Conservation (phyloP, 2,113 vertebrate genomes). For the Ceyx cyanopectus region DNA sequence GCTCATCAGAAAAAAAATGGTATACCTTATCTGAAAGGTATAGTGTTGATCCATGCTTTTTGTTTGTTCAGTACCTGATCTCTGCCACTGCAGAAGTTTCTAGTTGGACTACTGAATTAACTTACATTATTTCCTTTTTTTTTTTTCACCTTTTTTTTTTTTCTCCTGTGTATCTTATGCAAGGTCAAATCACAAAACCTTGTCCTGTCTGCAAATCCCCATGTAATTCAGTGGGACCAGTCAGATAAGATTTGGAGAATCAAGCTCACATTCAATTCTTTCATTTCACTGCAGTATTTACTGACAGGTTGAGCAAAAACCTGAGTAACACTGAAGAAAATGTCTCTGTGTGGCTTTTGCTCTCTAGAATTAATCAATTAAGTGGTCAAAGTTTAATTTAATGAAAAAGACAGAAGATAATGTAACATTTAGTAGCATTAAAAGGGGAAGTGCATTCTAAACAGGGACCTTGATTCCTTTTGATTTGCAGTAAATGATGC, state of each 20-base stretch:
- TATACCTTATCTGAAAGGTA: background rate
- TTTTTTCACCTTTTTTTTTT: background rate
- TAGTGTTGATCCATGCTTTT: background rate
- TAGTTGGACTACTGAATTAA: background rate
- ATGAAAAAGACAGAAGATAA: conserved; percentile 8
- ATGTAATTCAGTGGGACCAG: background rate
- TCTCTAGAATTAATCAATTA: conserved; percentile 60
- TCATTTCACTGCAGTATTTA: conserved; percentile 44
- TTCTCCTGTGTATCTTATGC: background rate
- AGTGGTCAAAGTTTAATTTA: conserved; percentile 41
- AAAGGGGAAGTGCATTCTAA: conserved; percentile 2
- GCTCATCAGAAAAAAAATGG: background rate
- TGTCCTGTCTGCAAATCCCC: background rate
- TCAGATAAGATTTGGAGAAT: background rate
- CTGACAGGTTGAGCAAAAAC: conserved; percentile 47
- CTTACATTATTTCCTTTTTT: background rate
- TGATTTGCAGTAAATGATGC: conserved; percentile 31
- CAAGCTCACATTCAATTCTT: background rate
- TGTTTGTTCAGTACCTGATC: background rate
- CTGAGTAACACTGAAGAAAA: conserved; percentile 25
- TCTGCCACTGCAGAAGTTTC: background rate
- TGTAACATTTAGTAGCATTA: conserved; percentile 13
- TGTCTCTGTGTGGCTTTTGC: conserved; percentile 5
- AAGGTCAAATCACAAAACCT: background rate
- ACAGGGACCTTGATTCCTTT: conserved; percentile 20